Evolutionary conservation across 2,888 invertebrate genomes (phyloP).

Genomic region (Pseudococcus viburni): DNA sequence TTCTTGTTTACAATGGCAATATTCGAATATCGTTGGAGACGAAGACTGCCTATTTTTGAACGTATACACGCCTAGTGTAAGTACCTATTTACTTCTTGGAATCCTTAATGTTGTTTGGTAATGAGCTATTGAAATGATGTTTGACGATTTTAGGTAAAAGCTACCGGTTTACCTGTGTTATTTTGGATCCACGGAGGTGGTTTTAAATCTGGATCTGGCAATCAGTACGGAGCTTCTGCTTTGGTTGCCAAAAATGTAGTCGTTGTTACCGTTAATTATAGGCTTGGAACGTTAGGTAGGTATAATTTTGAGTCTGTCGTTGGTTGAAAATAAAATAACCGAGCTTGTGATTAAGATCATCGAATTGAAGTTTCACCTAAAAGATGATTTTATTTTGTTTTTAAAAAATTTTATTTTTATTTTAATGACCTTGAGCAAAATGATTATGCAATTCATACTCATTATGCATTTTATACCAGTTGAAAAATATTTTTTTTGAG

Average conservation of each 20-base stretch:
- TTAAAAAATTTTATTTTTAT: no score
- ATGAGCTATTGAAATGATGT: not conserved
- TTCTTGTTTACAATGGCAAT: slow-evolving; percentile 77
- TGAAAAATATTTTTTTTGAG: no score
- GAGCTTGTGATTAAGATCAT: no score
- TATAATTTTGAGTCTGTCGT: not conserved
- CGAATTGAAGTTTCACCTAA: no score
- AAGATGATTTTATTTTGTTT: no score
- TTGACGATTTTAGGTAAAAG: slow-evolving; percentile 26
- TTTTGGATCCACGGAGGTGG: slow-evolving; percentile 87
- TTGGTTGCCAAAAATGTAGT: slow-evolving; percentile 80
- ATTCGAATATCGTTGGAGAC: slow-evolving; percentile 71
- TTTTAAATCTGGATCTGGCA: slow-evolving; percentile 81
- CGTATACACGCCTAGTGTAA: slow-evolving; percentile 78
- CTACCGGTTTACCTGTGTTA: slow-evolving; percentile 76
- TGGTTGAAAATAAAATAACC: not conserved
- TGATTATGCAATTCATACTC: no score
- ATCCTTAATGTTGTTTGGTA: not conserved
- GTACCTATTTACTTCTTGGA: not conserved
- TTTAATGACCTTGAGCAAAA: no score
- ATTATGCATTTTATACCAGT: no score
- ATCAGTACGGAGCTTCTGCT: slow-evolving; percentile 80
- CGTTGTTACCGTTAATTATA: slow-evolving; percentile 83
- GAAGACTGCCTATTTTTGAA: slow-evolving; percentile 85
- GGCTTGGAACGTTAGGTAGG: slow-evolving; percentile 79